Evolutionary conservation across 2,797 vertebrate species (phyloP).

Genomic region (Otus scops): DNA sequence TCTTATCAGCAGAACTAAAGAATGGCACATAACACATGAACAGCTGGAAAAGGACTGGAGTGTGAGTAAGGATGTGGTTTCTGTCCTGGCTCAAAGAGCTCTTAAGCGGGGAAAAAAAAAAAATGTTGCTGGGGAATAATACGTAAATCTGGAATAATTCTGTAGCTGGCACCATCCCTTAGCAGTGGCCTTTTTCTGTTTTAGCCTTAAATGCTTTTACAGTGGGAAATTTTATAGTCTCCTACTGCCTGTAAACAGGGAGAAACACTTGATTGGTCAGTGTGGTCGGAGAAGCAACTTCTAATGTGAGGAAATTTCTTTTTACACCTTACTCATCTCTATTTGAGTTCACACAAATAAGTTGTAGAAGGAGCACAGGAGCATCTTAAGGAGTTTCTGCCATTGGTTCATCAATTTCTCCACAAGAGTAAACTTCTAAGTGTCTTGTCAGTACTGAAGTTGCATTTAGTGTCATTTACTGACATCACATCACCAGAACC

Average conservation of each 20-base stretch:
- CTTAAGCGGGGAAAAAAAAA: background rate
- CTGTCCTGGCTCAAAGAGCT: background rate
- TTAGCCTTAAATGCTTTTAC: background rate
- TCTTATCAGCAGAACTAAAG: background rate
- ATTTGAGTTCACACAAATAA: background rate
- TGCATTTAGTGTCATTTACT: background rate
- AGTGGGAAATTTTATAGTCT: background rate
- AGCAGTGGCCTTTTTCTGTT: background rate
- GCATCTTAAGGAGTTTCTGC: background rate
- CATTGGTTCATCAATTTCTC: background rate
- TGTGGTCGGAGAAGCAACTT: background rate
- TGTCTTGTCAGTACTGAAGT: background rate
- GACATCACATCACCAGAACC: background rate
- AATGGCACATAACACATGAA: background rate
- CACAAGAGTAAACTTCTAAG: background rate
- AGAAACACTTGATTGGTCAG: background rate
- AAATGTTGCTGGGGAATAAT: background rate
- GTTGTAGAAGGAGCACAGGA: background rate
- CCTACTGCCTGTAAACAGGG: background rate
- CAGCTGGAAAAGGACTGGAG: background rate
- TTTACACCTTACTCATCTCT: background rate
- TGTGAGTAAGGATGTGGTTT: background rate
- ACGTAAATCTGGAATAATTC: background rate
- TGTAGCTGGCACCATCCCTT: background rate
- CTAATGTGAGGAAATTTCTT: background rate